Base-by-base conservation (phyloP, 1,140 invertebrate species). In the Philopotamus ludificatus region DNA sequence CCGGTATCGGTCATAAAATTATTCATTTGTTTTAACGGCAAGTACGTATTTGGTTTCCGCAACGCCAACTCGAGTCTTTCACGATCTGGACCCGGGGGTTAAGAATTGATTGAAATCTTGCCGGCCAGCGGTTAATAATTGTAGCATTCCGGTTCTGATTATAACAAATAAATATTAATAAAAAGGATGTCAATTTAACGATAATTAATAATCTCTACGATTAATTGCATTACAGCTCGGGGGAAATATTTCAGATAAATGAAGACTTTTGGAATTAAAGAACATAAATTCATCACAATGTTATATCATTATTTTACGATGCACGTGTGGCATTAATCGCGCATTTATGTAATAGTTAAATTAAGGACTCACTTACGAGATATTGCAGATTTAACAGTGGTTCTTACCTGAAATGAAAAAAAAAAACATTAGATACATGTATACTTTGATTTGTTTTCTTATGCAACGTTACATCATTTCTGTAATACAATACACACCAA, bases 21-120 rank as follows among this genome's bases (percentile, higher is more conserved):
- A 49, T 49, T 49, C 28, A 28, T 28, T 60, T 58, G 16, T 23
- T 18, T 60, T 49, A 15, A 12, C n/a, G 41, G 23, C 21, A 34
- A 60, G n/a, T 45, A 60, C 20, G 47, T 47, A 60, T 34, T n/a
- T n/a, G n/a, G n/a, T n/a, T 49, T 34, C 44, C 34, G 42, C 45
- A 22, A 16, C 34, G 42, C 20, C 8, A 16, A 22, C 34, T 28
- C 28, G 21, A 25, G 21, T 28, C 16, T 25, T 25, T 47, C 58
- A 60, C 58, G 58, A 60, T 47, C 54, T 47, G 49, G 58, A 60
- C 58, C 58, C 21, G 18, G 28, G n/a, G 58, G 58, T 60, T 60
- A 60, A 60, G 42, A 47, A 50, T 60, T 60, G 58, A 60, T 60
- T 60, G 58, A 60, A 60, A 60, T 60, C 58, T 60, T 25, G 22